Evolutionary conservation across 37 sponge, comb jelly and placozoan genomes (phyloP).

Genomic region (Agelas oroides): DNA sequence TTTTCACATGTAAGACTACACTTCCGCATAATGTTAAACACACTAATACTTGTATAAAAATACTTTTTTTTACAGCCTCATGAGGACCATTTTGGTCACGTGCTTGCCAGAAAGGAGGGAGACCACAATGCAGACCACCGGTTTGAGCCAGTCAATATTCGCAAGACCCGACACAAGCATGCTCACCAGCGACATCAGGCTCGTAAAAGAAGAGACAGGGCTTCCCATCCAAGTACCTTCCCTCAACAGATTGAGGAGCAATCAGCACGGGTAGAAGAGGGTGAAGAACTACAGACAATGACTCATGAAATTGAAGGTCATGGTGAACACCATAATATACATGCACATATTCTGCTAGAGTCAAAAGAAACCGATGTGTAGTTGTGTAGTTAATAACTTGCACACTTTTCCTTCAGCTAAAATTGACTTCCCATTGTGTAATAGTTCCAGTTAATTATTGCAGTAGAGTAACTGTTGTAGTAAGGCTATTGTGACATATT

Average conservation of each 20-base stretch:
- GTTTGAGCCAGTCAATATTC: conserved; percentile 43
- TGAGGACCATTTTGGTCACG: conserved; percentile 49
- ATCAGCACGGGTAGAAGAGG: too few relatives aligned
- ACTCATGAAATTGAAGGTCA: too few relatives aligned
- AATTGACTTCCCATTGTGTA: neutral
- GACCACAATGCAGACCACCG: conserved; percentile 45
- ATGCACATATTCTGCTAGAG: neutral
- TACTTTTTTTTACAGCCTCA: conserved; percentile 40
- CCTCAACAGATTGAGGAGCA: too few relatives aligned
- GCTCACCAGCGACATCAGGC: neutral
- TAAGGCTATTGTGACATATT: too few relatives aligned
- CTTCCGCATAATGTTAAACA: neutral
- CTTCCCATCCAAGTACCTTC: too few relatives aligned
- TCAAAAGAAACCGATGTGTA: neutral
- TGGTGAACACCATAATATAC: too few relatives aligned
- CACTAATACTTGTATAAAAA: too few relatives aligned
- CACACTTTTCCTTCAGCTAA: too few relatives aligned
- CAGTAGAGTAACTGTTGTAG: neutral
- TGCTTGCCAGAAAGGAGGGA: conserved; percentile 29
- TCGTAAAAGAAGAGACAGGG: too few relatives aligned
- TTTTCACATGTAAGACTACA: conserved; percentile 52
- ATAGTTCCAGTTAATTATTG: neutral
- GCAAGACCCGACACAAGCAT: conserved; percentile 3
- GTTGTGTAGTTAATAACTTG: too few relatives aligned
- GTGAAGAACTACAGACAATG: too few relatives aligned